Evolutionary conservation across 2,113 vertebrate species (phyloP).

Genomic region (Odocoileus hemionus): DNA sequence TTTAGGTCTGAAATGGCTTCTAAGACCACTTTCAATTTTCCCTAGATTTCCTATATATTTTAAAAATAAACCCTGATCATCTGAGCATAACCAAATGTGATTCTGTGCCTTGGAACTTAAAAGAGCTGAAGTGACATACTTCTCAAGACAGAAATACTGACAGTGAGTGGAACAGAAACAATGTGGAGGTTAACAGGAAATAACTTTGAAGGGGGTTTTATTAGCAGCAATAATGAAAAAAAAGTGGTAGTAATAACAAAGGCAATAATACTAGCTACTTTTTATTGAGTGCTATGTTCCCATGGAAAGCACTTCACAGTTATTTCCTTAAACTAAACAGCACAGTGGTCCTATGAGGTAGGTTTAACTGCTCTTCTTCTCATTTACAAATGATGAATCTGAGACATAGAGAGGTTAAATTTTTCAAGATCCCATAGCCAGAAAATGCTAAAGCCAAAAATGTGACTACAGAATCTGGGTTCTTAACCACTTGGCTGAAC

Average conservation of each 20-base stretch:
- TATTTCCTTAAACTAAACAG: neutral
- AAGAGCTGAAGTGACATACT: neutral
- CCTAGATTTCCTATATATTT: neutral
- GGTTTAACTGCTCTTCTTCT: neutral
- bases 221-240: neutral
- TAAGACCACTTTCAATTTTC: neutral
- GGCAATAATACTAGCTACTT: neutral
- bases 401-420: neutral
- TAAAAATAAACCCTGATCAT: neutral
- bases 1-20: neutral
- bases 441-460: conserved; percentile 28
- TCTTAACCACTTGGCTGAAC: neutral
- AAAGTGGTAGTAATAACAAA: neutral
- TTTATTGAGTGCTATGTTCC: neutral
- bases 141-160: neutral
- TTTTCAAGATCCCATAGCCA: neutral
- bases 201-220: neutral
- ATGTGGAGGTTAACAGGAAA: neutral
- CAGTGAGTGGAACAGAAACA: neutral
- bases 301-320: neutral
- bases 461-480: neutral
- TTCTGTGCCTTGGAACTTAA: neutral
- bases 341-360: neutral
- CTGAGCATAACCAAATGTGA: neutral
- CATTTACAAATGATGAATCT: neutral